phyloP scores from a whole-genome alignment of 2,797 vertebrate genomes.

The Mionectes olivaceus region DNA sequence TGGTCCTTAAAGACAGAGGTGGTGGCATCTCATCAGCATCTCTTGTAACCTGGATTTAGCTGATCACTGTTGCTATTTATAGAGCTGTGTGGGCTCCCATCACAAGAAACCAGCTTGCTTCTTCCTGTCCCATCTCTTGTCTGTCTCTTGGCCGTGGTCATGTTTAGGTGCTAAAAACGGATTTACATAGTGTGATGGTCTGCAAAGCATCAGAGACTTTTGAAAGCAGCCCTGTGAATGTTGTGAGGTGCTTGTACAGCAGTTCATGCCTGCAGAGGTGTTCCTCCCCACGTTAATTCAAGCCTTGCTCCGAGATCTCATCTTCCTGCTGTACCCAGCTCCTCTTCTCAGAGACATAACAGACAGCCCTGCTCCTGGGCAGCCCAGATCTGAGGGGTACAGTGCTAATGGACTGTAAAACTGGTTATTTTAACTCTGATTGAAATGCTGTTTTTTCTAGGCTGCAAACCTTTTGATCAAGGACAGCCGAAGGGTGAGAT shows the following conservation, averaged over 20 bases:
- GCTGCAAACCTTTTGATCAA: conserved; percentile 10
- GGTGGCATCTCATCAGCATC: background rate
- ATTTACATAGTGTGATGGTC: background rate
- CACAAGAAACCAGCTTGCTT: background rate
- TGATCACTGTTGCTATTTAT: background rate
- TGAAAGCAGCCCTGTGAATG: background rate
- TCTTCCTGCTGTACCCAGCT: background rate
- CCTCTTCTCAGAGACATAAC: background rate
- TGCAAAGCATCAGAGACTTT: background rate
- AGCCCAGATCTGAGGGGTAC: background rate
- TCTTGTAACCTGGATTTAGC: background rate
- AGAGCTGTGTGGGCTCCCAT: background rate
- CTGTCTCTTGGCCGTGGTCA: background rate
- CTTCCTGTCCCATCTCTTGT: background rate
- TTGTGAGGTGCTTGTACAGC: background rate
- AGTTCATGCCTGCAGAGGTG: background rate
- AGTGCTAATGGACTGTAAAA: background rate
- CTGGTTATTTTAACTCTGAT: background rate
- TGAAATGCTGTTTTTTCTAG: background rate
- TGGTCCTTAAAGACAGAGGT: background rate
- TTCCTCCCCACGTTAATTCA: background rate
- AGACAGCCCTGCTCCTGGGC: background rate
- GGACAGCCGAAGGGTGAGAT: background rate
- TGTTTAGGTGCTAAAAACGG: background rate
- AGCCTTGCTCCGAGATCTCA: background rate